Evolutionary conservation across 2,797 vertebrate genomes (phyloP), one percentile per base, ranked within the genome.

Genomic region (Takifugu ocellatus): DNA sequence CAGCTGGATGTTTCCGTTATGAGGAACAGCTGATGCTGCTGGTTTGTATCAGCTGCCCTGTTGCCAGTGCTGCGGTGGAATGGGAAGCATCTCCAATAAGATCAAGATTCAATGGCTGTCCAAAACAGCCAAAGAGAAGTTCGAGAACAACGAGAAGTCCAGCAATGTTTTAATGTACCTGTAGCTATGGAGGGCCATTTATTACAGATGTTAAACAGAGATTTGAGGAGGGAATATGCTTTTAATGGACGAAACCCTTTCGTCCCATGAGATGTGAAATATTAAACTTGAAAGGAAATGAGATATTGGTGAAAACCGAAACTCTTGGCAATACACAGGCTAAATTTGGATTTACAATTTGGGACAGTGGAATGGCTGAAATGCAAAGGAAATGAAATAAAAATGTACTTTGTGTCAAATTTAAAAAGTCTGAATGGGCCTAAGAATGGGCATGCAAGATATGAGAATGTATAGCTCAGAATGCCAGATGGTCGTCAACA

Each of bases 11-110:
- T 31, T 21, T 46, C 26, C 36, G 10, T 74, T 49, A 76, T 56
- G 36, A 64, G 45, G 21, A 68, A 52, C 75, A 78, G 54, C 63
- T 68, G 51, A 70, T 66, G 50, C 14, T 3, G 21, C 31, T 25
- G 48, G 53, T 56, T 65, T 48, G 31, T 50, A 66, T 33, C 26
- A 75, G 27, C 36, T 65, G 47, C 42, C 59, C 43, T 66, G 59
- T 15, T 51, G 63, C 54, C 26, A 6, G 43, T 65, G 51, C 50
- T 36, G 25, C 56, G 43, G 42, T 57, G 49, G 16, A 55, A 54
- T 61, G 56, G 14, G 50, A 58, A 44, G 59, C 63, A 55, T 31
- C 59, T 65, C 42, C 42, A 46, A 44, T 56, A 27, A 51, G 63
- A 68, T 15, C 59, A 50, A 16, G 31, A 10, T 1, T 29, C n/a